Evolutionary conservation across 2,113 vertebrate genomes (phyloP), one percentile per base, ranked within the genome.

Genomic region (Shinisaurus crocodilurus): DNA sequence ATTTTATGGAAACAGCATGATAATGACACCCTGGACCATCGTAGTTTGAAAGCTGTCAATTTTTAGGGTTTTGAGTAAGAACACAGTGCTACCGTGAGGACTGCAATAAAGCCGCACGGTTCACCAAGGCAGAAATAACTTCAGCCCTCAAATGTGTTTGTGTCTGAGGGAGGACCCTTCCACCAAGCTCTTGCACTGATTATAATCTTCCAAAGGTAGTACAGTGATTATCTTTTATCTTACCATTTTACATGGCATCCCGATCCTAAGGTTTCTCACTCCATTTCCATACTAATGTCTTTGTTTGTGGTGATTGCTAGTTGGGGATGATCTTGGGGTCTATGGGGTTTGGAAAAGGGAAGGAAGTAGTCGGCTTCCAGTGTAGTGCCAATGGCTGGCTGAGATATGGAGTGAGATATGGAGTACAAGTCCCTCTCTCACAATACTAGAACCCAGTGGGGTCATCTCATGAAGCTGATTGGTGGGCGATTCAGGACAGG

Each of bases 1-100:
- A 43, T 76, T 87, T 76, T 63, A 87, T 63, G 86, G 72, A 72
- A 76, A 86, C 85, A 27, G 48, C 29, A 57, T 74, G 50, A 54
- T 86, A 86, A 86, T 74, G 70, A 86, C 37, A 63, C 37, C 72
- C 50, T 87, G 72, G 37, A 9, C 72, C 54, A 8, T 57, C 23
- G 23, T 77, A 40, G 54, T 43, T 76, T 43, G 72, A 77, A 76
- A 63, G 45, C 54, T 87, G 72, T 40, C 86, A 77, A 34, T 77
- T 87, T 87, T 63, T 43, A 86, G 50, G 72, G 10, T 13, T 32
- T 29, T 27, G 72, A 77, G 54, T 13, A 10, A 76, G 72, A 77
- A 77, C 72, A 87, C 29, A 23, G 23, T 1, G 34, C 72, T 75
- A 40, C 54, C 16, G 9, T 32, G 72, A 76, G 15, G 15, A 20